A percentile compares a stretch with the other conserved stretches of the same genome.
phyloP scores from a whole-genome alignment of 2,888 invertebrate genomes.

The Microplitis manilae region DNA sequence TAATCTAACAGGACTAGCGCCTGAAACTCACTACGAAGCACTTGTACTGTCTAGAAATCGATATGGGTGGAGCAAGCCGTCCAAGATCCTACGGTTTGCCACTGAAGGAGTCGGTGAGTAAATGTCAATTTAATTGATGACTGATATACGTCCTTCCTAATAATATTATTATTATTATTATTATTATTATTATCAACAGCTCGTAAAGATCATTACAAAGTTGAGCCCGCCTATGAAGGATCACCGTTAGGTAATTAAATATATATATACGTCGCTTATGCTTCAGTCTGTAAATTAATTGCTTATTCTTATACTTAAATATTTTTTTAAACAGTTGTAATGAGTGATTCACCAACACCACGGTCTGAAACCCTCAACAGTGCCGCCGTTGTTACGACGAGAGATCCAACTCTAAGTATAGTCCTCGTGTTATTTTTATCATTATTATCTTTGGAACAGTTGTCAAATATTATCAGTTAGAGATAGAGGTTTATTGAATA shows the following conservation, averaged over 20 bases:
- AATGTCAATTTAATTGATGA: slow-evolving; percentile 7
- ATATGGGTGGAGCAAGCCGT: slow-evolving; percentile 89
- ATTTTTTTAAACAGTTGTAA: slow-evolving; percentile 26
- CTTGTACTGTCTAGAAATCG: slow-evolving; percentile 85
- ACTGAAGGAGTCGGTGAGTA: slow-evolving; percentile 82
- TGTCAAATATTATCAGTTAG: slow-evolving; percentile 3
- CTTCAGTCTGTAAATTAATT: neutral
- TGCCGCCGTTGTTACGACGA: slow-evolving; percentile 3
- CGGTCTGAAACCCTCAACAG: slow-evolving; percentile 17
- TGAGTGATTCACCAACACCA: slow-evolving; percentile 20
- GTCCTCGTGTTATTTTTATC: slow-evolving; percentile 27
- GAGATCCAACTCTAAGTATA: slow-evolving; percentile 18
- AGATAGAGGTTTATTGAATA: neutral
- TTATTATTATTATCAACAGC: slow-evolving; percentile 32
- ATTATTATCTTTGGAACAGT: slow-evolving; percentile 19
- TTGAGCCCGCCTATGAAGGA: slow-evolving; percentile 44
- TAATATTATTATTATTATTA: slow-evolving; percentile 2
- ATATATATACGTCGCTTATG: neutral
- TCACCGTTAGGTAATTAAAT: slow-evolving; percentile 47
- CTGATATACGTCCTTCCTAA: neutral
- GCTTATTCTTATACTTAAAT: neutral
- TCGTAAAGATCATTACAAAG: slow-evolving; percentile 46
- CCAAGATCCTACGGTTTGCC: slow-evolving; percentile 82
- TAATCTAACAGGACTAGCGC: slow-evolving; percentile 81
- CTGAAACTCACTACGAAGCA: slow-evolving; percentile 84